Evolutionary conservation across 2,797 vertebrate species (phyloP), one percentile per base, ranked within the genome.

Genomic region (Discoglossus pictus): DNA sequence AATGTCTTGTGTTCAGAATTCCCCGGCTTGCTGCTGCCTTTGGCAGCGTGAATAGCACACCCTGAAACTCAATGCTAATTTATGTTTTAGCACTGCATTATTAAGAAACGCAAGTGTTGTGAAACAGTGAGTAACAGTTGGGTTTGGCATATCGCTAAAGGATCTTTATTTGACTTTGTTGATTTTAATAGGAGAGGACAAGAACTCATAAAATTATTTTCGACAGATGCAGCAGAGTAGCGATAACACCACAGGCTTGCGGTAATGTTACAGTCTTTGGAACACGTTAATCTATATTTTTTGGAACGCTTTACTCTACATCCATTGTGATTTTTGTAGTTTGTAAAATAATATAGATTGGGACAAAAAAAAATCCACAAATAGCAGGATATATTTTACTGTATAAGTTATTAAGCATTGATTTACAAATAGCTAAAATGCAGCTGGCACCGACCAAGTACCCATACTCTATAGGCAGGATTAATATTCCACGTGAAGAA

Each of bases 61-160:
- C 54, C 52, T 58, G 62, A 44, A 65, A 55, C 62, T n/a, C 25
- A 43, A 55, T 65, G 51, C 62, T 55, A 64, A 64, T 54, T 55
- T 65, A 40, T 48, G 42, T 38, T 47, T 35, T 65, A 65, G 39
- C 38, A 31, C 16, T 6, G 38, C 31, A n/a, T 65, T 65, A 55
- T 44, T 65, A 44, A 15, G 51, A 23, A 24, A 55, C 55, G 52
- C 61, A 54, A 31, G 61, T 54, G 50, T 54, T 51, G 24, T 63
- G 35, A 64, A 54, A 8, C 27, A 43, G 61, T 35, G 61, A 53
- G 39, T 21, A 44, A 20, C 35, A 54, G 48, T 36, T 53, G 9
- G 61, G 15, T 23, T 53, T 64, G 61, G 50, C 38, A 51, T 40
- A 53, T 53, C 23, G 38, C 25, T n/a, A 20, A 53, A 53, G 16